Evolutionary conservation across 2,888 invertebrate species (phyloP).

Genomic region (Tiphia femorata): DNA sequence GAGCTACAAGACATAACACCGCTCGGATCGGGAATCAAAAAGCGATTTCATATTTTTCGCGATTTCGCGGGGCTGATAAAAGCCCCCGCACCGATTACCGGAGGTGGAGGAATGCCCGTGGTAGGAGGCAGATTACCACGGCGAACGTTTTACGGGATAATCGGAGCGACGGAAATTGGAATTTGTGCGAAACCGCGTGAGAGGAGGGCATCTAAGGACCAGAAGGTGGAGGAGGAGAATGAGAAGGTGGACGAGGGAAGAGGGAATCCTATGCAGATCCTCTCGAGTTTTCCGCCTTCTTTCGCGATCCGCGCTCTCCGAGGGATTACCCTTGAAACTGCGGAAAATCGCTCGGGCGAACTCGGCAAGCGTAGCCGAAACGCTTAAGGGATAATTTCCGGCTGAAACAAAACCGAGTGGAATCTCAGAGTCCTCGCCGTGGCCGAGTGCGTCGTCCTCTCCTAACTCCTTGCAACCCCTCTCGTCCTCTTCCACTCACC

Average conservation of each 20-base stretch:
- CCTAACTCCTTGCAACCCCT: too few relatives aligned
- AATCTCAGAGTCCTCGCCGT: conserved; percentile 1
- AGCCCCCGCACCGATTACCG: conserved; percentile 3
- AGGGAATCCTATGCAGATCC: conserved; percentile 1
- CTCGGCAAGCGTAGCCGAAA: background rate
- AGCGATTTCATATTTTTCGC: background rate
- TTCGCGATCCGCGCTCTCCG: conserved; percentile 3
- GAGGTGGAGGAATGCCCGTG: background rate
- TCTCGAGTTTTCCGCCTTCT: background rate
- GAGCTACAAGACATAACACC: too few relatives aligned
- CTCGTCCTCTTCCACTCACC: background rate
- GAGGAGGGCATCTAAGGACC: background rate
- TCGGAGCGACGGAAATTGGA: background rate
- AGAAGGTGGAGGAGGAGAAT: background rate
- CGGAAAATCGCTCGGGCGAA: conserved; percentile 3
- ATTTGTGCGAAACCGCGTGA: conserved; percentile 5
- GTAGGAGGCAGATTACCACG: conserved; percentile 1
- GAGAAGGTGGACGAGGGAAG: background rate
- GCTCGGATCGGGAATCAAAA: background rate
- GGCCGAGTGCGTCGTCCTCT: background rate
- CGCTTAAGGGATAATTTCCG: conserved; percentile 17
- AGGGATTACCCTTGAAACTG: conserved; percentile 2
- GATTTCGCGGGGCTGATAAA: conserved; percentile 2
- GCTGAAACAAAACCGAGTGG: conserved; percentile 1
- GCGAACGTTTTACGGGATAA: background rate